phyloP scores from a whole-genome alignment of 2,797 vertebrate genomes.

The Simalia tracyae region DNA sequence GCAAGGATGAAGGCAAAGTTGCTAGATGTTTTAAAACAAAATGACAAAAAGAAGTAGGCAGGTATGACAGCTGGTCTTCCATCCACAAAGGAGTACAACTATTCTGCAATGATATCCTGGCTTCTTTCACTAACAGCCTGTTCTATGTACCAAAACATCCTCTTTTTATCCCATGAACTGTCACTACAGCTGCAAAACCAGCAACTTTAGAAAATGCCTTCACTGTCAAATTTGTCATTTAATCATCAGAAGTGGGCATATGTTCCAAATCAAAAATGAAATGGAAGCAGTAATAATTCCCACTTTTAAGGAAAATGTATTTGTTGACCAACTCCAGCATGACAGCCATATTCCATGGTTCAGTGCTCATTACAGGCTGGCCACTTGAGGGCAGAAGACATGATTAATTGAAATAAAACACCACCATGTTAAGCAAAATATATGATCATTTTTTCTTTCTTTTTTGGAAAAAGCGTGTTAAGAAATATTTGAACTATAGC shows the following conservation, averaged over 20 bases:
- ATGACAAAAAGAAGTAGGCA: background rate
- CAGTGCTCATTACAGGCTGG: background rate
- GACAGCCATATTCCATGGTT: slow-evolving; percentile 22
- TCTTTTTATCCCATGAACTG: slow-evolving; percentile 1
- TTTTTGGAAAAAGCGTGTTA: background rate
- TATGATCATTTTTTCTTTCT: background rate
- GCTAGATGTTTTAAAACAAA: background rate
- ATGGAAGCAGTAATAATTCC: slow-evolving; percentile 7
- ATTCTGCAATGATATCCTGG: background rate
- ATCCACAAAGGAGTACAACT: background rate
- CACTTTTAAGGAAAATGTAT: slow-evolving; percentile 6
- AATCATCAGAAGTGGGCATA: background rate
- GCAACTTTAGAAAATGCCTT: background rate
- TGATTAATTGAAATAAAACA: slow-evolving; percentile 25
- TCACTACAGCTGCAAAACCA: slow-evolving; percentile 17
- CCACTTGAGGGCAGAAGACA: slow-evolving; percentile 4
- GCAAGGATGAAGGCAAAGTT: background rate
- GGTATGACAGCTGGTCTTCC: background rate
- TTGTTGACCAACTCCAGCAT: slow-evolving; percentile 11
- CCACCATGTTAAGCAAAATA: slow-evolving; percentile 9
- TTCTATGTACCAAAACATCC: background rate
- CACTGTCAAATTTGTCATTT: slow-evolving; percentile 9
- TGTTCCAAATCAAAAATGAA: slow-evolving; percentile 21
- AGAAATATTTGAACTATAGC: background rate
- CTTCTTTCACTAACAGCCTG: background rate